Evolutionary conservation across 2,888 invertebrate genomes (phyloP).

Genomic region (Labia minor): DNA sequence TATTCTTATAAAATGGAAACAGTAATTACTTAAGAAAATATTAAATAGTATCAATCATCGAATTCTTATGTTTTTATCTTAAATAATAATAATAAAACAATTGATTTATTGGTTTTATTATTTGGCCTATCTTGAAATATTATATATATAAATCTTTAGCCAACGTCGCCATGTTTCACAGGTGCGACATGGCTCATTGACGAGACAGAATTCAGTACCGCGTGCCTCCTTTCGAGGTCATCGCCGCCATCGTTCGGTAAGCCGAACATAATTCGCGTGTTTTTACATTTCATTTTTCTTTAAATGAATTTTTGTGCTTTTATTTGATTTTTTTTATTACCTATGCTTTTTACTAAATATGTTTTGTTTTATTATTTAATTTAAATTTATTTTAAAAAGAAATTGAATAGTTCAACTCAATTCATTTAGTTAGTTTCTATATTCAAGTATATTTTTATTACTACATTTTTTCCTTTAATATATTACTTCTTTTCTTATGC

Average conservation of each 20-base stretch:
- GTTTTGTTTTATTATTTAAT: neutral
- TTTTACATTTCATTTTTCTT: neutral
- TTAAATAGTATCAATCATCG: too few species aligned
- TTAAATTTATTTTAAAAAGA: too few species aligned
- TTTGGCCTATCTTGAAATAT: neutral
- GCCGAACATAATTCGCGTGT: conserved; percentile 20
- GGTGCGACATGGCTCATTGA: conserved; percentile 64
- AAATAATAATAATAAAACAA: neutral
- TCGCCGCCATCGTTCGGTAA: conserved; percentile 32
- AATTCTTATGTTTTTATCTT: neutral
- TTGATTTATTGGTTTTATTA: neutral
- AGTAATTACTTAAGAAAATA: neutral
- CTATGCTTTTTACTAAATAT: neutral
- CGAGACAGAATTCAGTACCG: conserved; percentile 45
- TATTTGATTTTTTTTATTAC: neutral
- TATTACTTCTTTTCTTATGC: too few species aligned
- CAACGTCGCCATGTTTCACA: conserved; percentile 30
- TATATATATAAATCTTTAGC: neutral
- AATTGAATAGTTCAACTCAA: too few species aligned
- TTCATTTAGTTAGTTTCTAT: too few species aligned
- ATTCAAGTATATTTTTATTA: too few species aligned
- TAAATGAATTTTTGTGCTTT: neutral
- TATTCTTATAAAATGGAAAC: conserved; percentile 17
- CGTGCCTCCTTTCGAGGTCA: conserved; percentile 49
- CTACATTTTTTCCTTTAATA: too few species aligned